Evolutionary conservation across 2,113 vertebrate genomes (phyloP).

Genomic region (Upupa epops): DNA sequence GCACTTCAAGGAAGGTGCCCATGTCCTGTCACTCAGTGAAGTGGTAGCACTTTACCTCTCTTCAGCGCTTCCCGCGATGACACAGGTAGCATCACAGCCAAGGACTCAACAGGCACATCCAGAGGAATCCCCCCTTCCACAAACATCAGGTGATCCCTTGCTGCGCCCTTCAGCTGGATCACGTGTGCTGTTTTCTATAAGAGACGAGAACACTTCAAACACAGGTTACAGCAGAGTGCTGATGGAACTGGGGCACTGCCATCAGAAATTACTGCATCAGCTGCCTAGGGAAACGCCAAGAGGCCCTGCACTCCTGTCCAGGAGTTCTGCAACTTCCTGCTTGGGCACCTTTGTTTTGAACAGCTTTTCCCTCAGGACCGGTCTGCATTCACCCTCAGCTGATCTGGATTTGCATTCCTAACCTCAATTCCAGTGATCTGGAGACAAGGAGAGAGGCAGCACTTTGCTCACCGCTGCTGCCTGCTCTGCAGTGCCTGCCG

Average conservation of each 20-base stretch:
- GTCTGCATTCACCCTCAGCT: background rate
- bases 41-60: constrained; percentile 69
- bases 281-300: rapidly evolving
- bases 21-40: background rate
- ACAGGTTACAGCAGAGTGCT: background rate
- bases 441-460: background rate
- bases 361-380: background rate
- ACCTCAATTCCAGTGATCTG: background rate
- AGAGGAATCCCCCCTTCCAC: constrained; percentile 82
- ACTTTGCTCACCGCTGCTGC: background rate
- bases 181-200: constrained; percentile 76
- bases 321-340: background rate
- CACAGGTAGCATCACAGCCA: constrained; percentile 48
- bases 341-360: background rate
- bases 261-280: background rate
- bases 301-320: too few relatives aligned
- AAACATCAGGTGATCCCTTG: constrained; percentile 79
- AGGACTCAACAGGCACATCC: constrained; percentile 78
- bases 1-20: background rate
- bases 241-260: too few relatives aligned
- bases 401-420: background rate
- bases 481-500: background rate
- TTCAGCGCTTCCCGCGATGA: background rate
- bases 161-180: constrained; percentile 82
- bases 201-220: background rate